Percentiles rank a stretch among this genome's conserved stretches.
phyloP scores from a whole-genome alignment of 2,888 invertebrate species.

The Augiades crinisus region DNA sequence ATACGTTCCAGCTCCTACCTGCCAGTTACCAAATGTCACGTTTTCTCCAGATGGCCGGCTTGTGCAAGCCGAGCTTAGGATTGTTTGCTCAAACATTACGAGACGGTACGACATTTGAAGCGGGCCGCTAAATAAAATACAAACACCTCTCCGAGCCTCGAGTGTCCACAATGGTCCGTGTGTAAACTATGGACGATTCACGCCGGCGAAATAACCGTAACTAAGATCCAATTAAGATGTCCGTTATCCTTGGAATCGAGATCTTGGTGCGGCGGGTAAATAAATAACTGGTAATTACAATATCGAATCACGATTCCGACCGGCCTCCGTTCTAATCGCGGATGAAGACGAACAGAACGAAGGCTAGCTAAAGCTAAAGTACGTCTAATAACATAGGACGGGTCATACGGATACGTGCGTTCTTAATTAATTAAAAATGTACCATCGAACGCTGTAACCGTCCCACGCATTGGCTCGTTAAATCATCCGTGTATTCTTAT shows the following conservation, averaged over 20 bases:
- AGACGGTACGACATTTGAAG: constrained; percentile 79
- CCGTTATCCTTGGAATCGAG: constrained; percentile 70
- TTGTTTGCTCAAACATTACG: constrained; percentile 79
- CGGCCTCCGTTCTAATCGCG: constrained; percentile 63
- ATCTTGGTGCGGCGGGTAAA: constrained; percentile 59
- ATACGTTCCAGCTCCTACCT: constrained; percentile 51
- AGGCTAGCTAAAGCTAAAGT: constrained; percentile 45
- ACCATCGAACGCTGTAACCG: constrained; percentile 61
- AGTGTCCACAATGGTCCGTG: constrained; percentile 61
- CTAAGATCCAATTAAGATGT: constrained; percentile 72
- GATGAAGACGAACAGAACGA: constrained; percentile 63
- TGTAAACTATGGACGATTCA: constrained; percentile 64
- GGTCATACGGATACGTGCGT: constrained; percentile 41
- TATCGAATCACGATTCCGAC: constrained; percentile 71
- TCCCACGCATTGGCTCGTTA: constrained; percentile 71
- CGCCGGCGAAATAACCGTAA: constrained; percentile 65
- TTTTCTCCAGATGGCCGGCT: constrained; percentile 75
- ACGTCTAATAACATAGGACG: constrained; percentile 49
- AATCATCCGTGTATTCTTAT: constrained; percentile 71
- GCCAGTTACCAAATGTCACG: constrained; percentile 70
- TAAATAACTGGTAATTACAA: constrained; percentile 76
- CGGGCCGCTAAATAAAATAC: constrained; percentile 78
- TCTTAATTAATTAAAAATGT: constrained; percentile 71
- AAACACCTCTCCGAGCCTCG: constrained; percentile 63
- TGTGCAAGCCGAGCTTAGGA: constrained; percentile 64